Evolutionary conservation across 92 coral and sea anemone species (phyloP).

Genomic region (Diadumene lineata): DNA sequence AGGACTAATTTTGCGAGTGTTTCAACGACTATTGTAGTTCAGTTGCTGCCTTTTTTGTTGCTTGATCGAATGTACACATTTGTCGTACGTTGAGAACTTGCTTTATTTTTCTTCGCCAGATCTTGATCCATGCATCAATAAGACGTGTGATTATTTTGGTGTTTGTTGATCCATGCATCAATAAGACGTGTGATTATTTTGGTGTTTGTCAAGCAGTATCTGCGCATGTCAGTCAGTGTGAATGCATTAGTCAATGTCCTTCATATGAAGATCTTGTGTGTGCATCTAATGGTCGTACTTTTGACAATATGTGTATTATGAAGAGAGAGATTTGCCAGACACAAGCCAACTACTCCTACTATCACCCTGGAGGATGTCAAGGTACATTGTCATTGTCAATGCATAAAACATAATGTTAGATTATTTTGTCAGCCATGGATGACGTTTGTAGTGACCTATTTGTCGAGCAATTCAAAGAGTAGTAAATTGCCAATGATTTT

Average conservation of each 20-base stretch:
- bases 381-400: conserved; percentile 2
- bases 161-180: conserved; percentile 39
- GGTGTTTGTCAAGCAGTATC: conserved; percentile 40
- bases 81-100: too few relatives aligned
- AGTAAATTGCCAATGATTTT: too few relatives aligned
- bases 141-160: conserved; percentile 36
- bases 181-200: conserved; percentile 34
- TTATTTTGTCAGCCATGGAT: too few relatives aligned
- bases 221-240: conserved; percentile 31
- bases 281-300: conserved; percentile 43
- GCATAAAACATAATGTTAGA: too few relatives aligned
- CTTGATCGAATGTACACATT: too few relatives aligned
- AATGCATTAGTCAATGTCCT: conserved; percentile 31
- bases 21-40: too few relatives aligned
- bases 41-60: too few relatives aligned
- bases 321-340: conserved; percentile 27
- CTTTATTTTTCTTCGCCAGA: conserved; percentile 10
- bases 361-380: conserved; percentile 46
- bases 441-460: too few relatives aligned
- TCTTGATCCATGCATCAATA: conserved; percentile 39
- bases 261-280: conserved; percentile 40
- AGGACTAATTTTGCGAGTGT: too few relatives aligned
- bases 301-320: conserved; percentile 36
- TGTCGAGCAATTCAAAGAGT: too few relatives aligned
- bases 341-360: conserved; percentile 24